Evolutionary conservation across 2,797 vertebrate species (phyloP).

Genomic region (Takifugu ocellatus): DNA sequence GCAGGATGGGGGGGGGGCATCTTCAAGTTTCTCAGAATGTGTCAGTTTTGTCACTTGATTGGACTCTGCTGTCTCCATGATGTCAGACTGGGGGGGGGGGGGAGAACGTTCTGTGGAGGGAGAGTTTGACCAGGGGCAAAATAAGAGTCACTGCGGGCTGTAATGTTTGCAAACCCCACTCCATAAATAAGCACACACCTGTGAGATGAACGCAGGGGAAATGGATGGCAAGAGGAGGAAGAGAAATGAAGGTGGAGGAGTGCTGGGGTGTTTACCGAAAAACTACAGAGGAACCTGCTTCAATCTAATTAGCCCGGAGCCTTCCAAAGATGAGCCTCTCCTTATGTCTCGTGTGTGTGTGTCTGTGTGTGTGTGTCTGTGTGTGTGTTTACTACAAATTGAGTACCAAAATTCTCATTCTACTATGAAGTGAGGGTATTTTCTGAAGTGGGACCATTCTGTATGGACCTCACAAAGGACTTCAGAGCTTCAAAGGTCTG

Average conservation of each 20-base stretch:
- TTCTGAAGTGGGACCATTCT: too few species aligned
- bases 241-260: neutral
- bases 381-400: neutral
- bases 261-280: neutral
- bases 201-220: neutral
- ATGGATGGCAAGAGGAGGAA: neutral
- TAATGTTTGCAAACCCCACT: slow-evolving; percentile 18
- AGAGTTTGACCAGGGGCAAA: slow-evolving; percentile 17
- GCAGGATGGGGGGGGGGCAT: slow-evolving; percentile 24
- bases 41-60: slow-evolving; percentile 40
- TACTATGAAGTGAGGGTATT: too few species aligned
- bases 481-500: too few species aligned
- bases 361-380: neutral
- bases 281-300: neutral
- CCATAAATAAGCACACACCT: neutral
- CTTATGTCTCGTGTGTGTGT: too few species aligned
- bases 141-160: slow-evolving; percentile 22
- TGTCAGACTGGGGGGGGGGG: slow-evolving; percentile 40
- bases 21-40: too few species aligned
- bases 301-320: slow-evolving; percentile 1
- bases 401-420: too few species aligned
- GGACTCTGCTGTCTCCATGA: slow-evolving; percentile 43
- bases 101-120: slow-evolving; percentile 31
- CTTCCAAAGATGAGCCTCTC: neutral
- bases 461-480: too few species aligned